These are phyloP conservation scores for Acanthiza pusilla DNA, from an alignment of 2,797 vertebrate species.

Conservation along the genomic window DNA sequence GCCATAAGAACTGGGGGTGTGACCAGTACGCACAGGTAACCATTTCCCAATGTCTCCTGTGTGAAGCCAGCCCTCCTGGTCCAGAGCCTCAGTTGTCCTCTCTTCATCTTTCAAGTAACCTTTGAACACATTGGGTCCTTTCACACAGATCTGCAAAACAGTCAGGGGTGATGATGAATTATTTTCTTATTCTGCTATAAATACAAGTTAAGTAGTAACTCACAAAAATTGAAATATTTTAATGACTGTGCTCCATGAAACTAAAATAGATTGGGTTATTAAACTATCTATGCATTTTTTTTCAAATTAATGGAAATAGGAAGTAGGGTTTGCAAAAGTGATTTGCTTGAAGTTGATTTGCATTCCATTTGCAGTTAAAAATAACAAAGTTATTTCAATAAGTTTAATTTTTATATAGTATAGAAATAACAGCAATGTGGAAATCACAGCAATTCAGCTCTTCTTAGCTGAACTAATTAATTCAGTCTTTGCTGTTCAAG, in stretches of 20 bases:
- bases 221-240: background rate
- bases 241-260: background rate
- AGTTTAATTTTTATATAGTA: background rate
- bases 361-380: background rate
- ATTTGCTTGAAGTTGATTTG: background rate
- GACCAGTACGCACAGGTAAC: constrained; percentile 81
- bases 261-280: background rate
- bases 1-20: background rate
- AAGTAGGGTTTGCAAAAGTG: background rate
- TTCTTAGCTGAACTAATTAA: background rate
- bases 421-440: background rate
- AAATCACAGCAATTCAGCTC: background rate
- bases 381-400: background rate
- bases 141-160: constrained; percentile 89
- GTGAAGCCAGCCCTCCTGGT: constrained; percentile 92
- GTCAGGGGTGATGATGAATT: background rate
- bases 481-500: background rate
- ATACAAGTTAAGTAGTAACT: background rate
- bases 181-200: background rate
- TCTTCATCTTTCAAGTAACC: constrained; percentile 95
- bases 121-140: constrained; percentile 96
- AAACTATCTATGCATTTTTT: background rate
- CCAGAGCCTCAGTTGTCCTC: constrained; percentile 88
- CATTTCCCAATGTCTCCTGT: constrained; percentile 96
- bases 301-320: background rate